phyloP scores from a whole-genome alignment of 2,888 invertebrate genomes.

The Folsomia candida region DNA sequence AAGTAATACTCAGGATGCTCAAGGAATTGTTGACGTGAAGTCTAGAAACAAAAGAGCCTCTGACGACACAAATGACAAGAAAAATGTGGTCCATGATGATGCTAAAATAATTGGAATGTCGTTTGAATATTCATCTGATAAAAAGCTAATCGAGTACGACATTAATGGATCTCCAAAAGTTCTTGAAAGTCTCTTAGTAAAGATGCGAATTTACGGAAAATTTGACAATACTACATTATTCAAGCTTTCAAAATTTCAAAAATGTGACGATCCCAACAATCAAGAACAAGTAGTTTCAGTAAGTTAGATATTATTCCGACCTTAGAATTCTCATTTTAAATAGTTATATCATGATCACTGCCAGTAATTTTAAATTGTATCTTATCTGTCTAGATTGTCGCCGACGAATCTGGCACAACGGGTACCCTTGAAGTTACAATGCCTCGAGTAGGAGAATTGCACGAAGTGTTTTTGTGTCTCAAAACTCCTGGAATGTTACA shows the following conservation, averaged over 20 bases:
- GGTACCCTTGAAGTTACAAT: constrained; percentile 21
- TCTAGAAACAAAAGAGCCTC: no score
- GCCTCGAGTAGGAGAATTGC: constrained; percentile 32
- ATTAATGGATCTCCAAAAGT: constrained; percentile 25
- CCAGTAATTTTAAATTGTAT: background rate
- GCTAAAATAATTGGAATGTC: constrained; percentile 32
- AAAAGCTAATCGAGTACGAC: constrained; percentile 35
- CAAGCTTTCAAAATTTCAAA: constrained; percentile 38
- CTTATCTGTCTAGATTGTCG: constrained; percentile 13
- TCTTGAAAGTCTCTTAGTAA: constrained; percentile 31
- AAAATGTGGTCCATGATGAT: no score
- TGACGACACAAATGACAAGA: no score
- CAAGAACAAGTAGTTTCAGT: constrained; percentile 19
- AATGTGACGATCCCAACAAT: constrained; percentile 38
- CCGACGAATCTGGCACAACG: constrained; percentile 9
- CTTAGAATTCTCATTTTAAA: background rate
- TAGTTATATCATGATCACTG: no score
- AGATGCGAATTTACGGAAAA: constrained; percentile 34
- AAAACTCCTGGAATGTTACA: background rate
- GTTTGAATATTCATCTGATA: constrained; percentile 38
- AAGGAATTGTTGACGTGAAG: no score
- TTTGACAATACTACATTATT: constrained; percentile 26
- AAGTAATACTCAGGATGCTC: no score
- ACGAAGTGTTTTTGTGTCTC: constrained; percentile 33
- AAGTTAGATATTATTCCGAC: no score